Base-by-base conservation (phyloP, 2,113 vertebrate species). In the Mastomys natalensis region DNA sequence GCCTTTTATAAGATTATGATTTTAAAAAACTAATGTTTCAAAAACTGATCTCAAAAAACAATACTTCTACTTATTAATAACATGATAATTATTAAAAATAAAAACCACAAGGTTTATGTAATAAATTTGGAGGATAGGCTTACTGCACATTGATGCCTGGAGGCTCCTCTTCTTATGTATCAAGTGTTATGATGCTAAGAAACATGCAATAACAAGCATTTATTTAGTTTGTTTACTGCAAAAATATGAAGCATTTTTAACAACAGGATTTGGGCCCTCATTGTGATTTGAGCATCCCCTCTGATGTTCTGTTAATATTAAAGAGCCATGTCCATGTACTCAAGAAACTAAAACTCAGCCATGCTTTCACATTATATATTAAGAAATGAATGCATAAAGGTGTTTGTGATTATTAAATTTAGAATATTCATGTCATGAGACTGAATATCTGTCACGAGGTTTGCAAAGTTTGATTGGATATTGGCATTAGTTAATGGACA, bases 1-100 rank as follows among this genome's bases (percentile, higher is more conserved):
- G 91, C 97, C 93, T 97, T 98, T 58, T 95, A 98, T 98, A 97
- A 96, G 84, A 98, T 97, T 62, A 96, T 94, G 55, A 92, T 98
- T 68, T 48, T 37, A 51, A 64, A 93, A 12, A 87, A 37, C 96
- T 11, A 51, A 1, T 92, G 96, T 97, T 98, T 98, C 98, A 97
- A 98, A 97, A 97, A 89, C 91, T 87, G 96, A 86, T 68, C 66
- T 97, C 53, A 97, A 97, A 88, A 98, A 70, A 91, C 72, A 95
- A 40, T 93, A 85, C 62, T 22, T 95, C 74, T 78, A 73, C 97
- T 43, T 87, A 95, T 31, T 94, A 96, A 91, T 84, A 96, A 84
- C 40, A 9, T 80, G 93, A 97, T 82, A 89, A 64, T 76, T 98
- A 66, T 90, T 91, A n/a, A 9, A 87, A 87, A 58, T 89, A 95